These are phyloP conservation scores for Limnodromus scolopaceus DNA, from an alignment of 2,797 vertebrate genomes.

Conservation along the genomic window DNA sequence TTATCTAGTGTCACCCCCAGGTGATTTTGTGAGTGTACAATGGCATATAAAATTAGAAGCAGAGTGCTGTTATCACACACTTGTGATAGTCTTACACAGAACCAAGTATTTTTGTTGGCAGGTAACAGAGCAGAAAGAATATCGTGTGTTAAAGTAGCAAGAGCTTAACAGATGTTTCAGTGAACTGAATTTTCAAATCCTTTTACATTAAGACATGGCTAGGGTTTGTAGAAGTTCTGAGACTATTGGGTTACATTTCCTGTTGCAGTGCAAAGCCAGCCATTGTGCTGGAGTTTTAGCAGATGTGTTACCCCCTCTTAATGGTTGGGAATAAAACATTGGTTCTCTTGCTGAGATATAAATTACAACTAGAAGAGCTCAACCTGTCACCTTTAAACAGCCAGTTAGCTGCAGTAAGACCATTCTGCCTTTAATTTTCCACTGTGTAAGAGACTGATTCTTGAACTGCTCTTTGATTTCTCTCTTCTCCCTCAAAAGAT, in stretches of 20 bases:
- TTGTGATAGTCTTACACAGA: conserved; percentile 73
- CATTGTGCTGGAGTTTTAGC: conserved; percentile 75
- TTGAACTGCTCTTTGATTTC: background rate
- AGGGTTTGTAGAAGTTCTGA: conserved; percentile 75
- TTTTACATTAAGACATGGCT: conserved; percentile 74
- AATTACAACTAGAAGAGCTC: conserved; percentile 68
- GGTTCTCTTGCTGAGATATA: conserved; percentile 72
- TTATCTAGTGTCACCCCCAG: background rate
- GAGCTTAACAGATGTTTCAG: conserved; percentile 85
- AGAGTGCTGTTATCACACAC: conserved; percentile 62
- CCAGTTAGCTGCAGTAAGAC: conserved; percentile 53
- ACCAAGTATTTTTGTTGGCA: conserved; percentile 83
- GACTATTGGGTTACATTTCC: conserved; percentile 82
- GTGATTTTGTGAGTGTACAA: conserved; percentile 9
- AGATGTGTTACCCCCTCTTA: conserved; percentile 76
- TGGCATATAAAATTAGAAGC: conserved; percentile 59
- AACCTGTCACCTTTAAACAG: conserved; percentile 69
- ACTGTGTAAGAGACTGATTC: conserved; percentile 42
- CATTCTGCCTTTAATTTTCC: conserved; percentile 63
- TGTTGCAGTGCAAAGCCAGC: conserved; percentile 74
- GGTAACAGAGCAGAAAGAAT: conserved; percentile 67
- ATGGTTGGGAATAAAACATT: conserved; percentile 58
- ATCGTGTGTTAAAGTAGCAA: conserved; percentile 77
- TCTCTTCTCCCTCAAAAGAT: background rate
- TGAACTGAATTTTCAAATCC: conserved; percentile 77